These are phyloP conservation scores for Chionodraco myersi DNA, from an alignment of 2,113 vertebrate species.

Conservation along the genomic window DNA sequence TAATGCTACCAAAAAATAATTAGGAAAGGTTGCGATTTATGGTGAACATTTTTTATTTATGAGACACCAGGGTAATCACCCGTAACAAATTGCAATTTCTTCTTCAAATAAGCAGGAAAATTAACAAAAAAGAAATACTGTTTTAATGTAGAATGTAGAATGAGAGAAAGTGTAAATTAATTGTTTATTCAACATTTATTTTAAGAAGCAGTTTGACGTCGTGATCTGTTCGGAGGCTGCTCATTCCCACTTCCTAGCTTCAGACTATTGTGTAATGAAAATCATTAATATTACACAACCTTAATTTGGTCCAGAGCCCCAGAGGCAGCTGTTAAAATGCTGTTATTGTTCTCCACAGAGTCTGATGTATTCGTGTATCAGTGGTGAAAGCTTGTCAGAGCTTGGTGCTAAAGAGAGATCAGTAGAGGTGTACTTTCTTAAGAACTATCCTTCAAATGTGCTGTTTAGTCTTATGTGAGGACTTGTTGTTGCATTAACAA, in stretches of 20 bases:
- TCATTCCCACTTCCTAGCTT: background rate
- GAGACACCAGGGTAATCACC: background rate
- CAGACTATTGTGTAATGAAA: slow-evolving; percentile 6
- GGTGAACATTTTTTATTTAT: background rate
- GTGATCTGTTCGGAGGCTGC: background rate
- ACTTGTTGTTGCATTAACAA: background rate
- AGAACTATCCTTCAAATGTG: background rate
- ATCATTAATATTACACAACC: background rate
- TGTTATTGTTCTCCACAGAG: background rate
- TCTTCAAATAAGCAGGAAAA: background rate
- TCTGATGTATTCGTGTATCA: background rate
- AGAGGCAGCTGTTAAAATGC: background rate
- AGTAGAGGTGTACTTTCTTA: background rate
- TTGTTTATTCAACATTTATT: background rate
- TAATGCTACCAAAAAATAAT: background rate
- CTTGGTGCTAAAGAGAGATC: background rate
- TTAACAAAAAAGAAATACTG: background rate
- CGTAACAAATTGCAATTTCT: no score
- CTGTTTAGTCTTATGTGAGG: background rate
- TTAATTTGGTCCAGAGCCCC: background rate
- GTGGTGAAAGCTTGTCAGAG: background rate
- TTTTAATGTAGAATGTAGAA: background rate
- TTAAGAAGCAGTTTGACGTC: background rate
- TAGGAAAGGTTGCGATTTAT: background rate
- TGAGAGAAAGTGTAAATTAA: background rate